A percentile compares a stretch with the other conserved stretches of the same genome.
phyloP scores from a whole-genome alignment of 2,797 vertebrate genomes.

The Pseudotriccus pelzelni region DNA sequence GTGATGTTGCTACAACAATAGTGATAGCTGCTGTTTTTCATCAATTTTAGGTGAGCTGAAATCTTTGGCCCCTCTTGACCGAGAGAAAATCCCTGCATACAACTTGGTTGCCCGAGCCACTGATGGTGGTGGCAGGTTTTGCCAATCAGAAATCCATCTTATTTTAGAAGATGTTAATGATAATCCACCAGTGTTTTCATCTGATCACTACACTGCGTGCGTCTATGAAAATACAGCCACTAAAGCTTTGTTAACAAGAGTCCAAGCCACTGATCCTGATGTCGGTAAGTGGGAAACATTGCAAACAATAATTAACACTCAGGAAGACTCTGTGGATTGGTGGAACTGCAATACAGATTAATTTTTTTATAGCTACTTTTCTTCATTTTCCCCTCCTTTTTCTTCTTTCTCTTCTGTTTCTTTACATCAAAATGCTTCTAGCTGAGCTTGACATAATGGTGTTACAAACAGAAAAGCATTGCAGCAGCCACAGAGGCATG shows the following conservation, averaged over 20 bases:
- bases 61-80: conserved; percentile 84
- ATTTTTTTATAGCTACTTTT: not conserved
- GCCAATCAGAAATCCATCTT: conserved; percentile 83
- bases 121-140: conserved; percentile 90
- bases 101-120: conserved; percentile 85
- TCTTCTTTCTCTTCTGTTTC: not conserved
- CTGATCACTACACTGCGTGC: conserved; percentile 83
- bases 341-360: not conserved
- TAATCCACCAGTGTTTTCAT: conserved; percentile 89
- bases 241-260: conserved; percentile 91
- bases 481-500: not conserved
- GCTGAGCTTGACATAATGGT: not conserved
- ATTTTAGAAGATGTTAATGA: conserved; percentile 93
- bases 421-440: not conserved
- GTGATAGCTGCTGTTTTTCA: not conserved
- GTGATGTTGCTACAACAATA: not conserved
- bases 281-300: conserved; percentile 77
- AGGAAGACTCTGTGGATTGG: not conserved
- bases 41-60: conserved; percentile 87
- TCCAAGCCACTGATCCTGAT: conserved; percentile 93
- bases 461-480: not conserved
- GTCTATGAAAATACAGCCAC: conserved; percentile 91
- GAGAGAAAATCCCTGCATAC: conserved; percentile 85
- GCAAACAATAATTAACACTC: not conserved
- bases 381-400: not conserved